Evolutionary conservation across 1,140 invertebrate species (phyloP).

Genomic region (Zaprionus kolodkinae): DNA sequence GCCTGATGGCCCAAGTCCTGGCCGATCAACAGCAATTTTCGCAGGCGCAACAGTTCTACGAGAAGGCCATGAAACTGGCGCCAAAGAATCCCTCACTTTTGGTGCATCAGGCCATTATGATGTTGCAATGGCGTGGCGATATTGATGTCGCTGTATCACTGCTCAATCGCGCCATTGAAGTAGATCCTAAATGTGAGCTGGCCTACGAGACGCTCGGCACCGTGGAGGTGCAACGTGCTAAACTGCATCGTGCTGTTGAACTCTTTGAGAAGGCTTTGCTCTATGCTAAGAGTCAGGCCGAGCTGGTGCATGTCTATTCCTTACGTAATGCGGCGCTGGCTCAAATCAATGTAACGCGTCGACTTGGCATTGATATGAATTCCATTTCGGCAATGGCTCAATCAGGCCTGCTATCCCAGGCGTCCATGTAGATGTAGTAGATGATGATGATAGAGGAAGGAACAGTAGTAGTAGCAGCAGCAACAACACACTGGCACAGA

Average conservation of each 20-base stretch:
- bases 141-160: conserved; percentile 91
- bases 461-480: background rate
- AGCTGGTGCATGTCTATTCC: conserved; percentile 94
- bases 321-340: conserved; percentile 93
- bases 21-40: conserved; percentile 92
- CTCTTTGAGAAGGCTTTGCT: conserved; percentile 95
- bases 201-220: conserved; percentile 97
- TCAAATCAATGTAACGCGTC: conserved; percentile 92
- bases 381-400: conserved; percentile 74
- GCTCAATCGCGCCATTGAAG: conserved; percentile 92
- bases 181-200: conserved; percentile 96
- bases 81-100: conserved; percentile 93
- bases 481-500: conserved; percentile 3
- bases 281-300: conserved; percentile 92
- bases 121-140: conserved; percentile 92
- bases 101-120: conserved; percentile 94
- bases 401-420: conserved; percentile 42
- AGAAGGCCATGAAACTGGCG: conserved; percentile 92
- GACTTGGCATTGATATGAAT: conserved; percentile 88
- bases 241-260: conserved; percentile 92
- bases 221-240: conserved; percentile 93
- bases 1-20: conserved; percentile 92
- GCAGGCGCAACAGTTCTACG: conserved; percentile 92
- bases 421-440: conserved; percentile 36
- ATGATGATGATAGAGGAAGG: background rate